Evolutionary conservation across 1,140 invertebrate genomes (phyloP), one percentile per base, ranked within the genome.

Genomic region (Caenorhabditis tropicalis): DNA sequence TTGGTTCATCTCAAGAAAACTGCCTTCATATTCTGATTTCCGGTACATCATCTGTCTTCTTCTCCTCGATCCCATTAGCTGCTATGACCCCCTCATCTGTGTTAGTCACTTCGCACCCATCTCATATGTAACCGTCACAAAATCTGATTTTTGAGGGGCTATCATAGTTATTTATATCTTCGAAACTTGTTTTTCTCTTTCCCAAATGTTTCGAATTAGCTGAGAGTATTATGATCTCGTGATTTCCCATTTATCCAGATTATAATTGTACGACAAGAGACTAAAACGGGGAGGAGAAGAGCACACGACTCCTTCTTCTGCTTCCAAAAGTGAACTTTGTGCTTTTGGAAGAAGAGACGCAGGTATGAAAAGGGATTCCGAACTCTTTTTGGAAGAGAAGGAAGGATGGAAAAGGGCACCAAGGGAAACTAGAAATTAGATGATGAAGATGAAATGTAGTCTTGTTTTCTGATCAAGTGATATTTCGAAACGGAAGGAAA

Each of bases 131-230:
- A 33, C 1, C 19, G 7, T 21, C 21, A 10, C 43, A 74, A 74
- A n/a, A 36, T 9, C 33, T 46, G 65, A 43, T 74, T 74, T 43
- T 74, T 74, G 65, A 74, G 65, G 65, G 43, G 36, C 43, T 74
- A 74, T 74, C 65, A 10, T 29, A n/a, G 33, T 31, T 74, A 46
- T 74, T 24, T 74, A 24, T 43, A 46, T 74, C 65, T 46, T 33
- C 36, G 16, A 3, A 7, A 33, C 31, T 65, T 65, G 36, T 31
- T 74, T 10, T 33, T 74, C n/a, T 43, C 24, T 10, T 36, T 51
- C 12, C 19, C 12, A 10, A 56, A 33, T 65, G 31, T 65, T 65
- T 65, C 58, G 65, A 46, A 43, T 70, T 70, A 70, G 60, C 60
- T 70, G 2, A n/a, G n/a, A n/a, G n/a, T 27, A 27, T 27, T 6